phyloP scores from a whole-genome alignment of 2,888 invertebrate species.

The Ectropis crepuscularia region DNA sequence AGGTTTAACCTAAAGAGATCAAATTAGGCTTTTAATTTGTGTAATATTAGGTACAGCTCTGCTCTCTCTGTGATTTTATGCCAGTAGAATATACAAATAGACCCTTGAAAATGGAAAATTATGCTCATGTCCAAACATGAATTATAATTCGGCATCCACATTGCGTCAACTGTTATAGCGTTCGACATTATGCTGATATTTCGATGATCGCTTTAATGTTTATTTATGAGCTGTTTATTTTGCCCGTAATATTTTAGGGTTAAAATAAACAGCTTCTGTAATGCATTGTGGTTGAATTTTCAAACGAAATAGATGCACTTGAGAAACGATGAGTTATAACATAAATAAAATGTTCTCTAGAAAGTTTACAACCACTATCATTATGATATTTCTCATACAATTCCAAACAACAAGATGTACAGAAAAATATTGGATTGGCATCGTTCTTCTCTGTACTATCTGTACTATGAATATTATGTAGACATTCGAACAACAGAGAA shows the following conservation, averaged over 20 bases:
- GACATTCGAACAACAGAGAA: neutral
- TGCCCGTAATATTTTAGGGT: slow-evolving; percentile 16
- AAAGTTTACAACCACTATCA: no score
- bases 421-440: slow-evolving; percentile 19
- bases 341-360: no score
- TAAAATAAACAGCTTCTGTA: slow-evolving; percentile 9
- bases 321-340: no score
- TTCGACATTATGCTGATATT: slow-evolving; percentile 36
- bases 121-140: slow-evolving; percentile 55
- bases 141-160: slow-evolving; percentile 51
- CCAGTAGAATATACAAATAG: neutral
- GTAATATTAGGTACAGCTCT: no score
- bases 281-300: slow-evolving; percentile 6
- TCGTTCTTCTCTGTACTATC: slow-evolving; percentile 31
- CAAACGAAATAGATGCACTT: neutral
- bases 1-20: no score
- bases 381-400: no score
- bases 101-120: slow-evolving; percentile 48
- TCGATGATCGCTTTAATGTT: slow-evolving; percentile 35
- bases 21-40: no score
- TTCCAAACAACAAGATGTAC: neutral
- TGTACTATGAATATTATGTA: neutral
- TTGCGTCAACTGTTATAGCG: slow-evolving; percentile 33
- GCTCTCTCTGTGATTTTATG: no score
- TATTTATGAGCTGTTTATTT: slow-evolving; percentile 37